A percentile compares a stretch with the other conserved stretches of the same genome.
These are phyloP conservation scores for Mythimna impura DNA, from an alignment of 2,888 invertebrate genomes.

Conservation along the genomic window DNA sequence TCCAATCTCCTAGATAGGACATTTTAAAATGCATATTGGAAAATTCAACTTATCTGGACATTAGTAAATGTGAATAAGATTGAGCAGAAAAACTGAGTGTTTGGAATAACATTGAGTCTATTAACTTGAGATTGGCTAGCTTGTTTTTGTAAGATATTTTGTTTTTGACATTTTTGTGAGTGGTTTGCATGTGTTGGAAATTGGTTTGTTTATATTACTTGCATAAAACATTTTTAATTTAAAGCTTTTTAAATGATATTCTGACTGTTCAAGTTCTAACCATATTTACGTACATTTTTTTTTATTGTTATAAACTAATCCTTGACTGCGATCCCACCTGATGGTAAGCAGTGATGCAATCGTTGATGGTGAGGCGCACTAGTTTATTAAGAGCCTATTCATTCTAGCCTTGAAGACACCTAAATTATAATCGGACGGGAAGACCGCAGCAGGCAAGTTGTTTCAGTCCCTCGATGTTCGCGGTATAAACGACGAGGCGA, in stretches of 20 bases:
- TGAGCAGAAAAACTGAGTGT: conserved; percentile 36
- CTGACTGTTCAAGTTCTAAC: too few relatives aligned
- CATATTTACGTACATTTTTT: too few relatives aligned
- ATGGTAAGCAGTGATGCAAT: too few relatives aligned
- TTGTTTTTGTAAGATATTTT: conserved; percentile 9
- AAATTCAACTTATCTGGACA: conserved; percentile 56
- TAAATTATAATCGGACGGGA: too few relatives aligned
- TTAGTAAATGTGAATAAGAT: conserved; percentile 48
- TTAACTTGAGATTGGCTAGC: conserved; percentile 1
- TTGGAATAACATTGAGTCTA: conserved; percentile 9
- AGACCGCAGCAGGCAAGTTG: too few relatives aligned
- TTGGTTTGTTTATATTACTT: background rate
- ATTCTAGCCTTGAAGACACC: too few relatives aligned
- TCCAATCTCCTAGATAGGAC: conserved; percentile 63
- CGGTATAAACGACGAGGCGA: too few relatives aligned
- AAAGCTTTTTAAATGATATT: background rate
- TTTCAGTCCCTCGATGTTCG: too few relatives aligned
- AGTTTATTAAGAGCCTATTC: too few relatives aligned
- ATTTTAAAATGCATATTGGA: conserved; percentile 66
- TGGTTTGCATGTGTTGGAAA: background rate
- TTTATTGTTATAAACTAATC: too few relatives aligned
- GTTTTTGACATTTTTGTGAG: conserved; percentile 7
- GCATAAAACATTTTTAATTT: background rate
- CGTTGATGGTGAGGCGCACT: too few relatives aligned
- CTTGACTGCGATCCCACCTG: too few relatives aligned